Conservation (phyloP, 2,888 invertebrate genomes). For the Parasteatoda lunata region DNA sequence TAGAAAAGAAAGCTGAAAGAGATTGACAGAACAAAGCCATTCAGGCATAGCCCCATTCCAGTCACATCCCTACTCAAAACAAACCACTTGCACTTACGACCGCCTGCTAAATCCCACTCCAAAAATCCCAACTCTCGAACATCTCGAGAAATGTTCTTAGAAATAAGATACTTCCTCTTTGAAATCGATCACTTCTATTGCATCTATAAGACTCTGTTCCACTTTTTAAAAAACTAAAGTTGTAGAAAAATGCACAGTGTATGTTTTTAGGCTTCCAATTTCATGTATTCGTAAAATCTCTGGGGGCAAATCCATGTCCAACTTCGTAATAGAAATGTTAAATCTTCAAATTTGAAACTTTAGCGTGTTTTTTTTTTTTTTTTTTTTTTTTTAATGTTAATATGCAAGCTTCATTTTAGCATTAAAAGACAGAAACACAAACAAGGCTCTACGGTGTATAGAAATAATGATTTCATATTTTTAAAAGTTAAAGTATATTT, state of each 20-base stretch:
- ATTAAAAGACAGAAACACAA: no score
- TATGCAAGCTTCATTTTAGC: no score
- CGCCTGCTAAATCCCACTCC: slow-evolving; percentile 58
- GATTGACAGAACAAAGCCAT: slow-evolving; percentile 54
- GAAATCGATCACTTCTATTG: slow-evolving; percentile 41
- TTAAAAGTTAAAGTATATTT: no score
- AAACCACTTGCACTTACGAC: slow-evolving; percentile 60
- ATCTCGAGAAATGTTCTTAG: slow-evolving; percentile 56
- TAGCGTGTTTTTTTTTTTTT: no score
- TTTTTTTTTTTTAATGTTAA: no score
- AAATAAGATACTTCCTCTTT: slow-evolving; percentile 59
- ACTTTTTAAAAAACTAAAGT: not conserved
- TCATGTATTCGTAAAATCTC: not conserved
- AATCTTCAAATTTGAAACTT: not conserved
- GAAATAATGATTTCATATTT: no score
- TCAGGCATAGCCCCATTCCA: slow-evolving; percentile 37
- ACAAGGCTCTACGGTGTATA: no score
- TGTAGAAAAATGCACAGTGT: not conserved
- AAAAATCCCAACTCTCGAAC: slow-evolving; percentile 56
- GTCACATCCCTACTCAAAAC: slow-evolving; percentile 59
- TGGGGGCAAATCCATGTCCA: not conserved
- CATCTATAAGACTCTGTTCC: slow-evolving; percentile 8
- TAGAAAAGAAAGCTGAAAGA: slow-evolving; percentile 25
- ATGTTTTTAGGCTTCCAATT: not conserved
- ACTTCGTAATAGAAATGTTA: not conserved